Evolutionary conservation across 2,113 vertebrate genomes (phyloP).

Genomic region (Epinephelus cyanopodus): DNA sequence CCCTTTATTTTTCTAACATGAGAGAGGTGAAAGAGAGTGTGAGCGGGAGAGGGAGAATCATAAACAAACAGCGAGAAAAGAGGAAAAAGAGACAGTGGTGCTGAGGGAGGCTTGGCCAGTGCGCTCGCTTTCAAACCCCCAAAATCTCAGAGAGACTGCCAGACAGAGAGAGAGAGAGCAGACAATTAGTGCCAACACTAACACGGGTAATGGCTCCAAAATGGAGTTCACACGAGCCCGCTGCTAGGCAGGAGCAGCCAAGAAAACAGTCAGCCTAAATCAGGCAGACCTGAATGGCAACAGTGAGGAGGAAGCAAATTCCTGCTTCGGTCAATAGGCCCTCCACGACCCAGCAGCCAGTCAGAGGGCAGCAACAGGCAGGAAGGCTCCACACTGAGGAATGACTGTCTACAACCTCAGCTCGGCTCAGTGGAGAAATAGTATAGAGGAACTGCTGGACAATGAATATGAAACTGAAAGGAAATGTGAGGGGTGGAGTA

Average conservation of each 20-base stretch:
- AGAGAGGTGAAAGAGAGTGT: conserved; percentile 66
- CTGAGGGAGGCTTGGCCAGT: conserved; percentile 59
- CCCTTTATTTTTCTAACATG: conserved; percentile 66
- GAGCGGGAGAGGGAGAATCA: conserved; percentile 46
- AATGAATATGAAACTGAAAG: conserved; percentile 72
- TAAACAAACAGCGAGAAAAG: conserved; percentile 68
- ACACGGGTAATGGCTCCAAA: conserved; percentile 81
- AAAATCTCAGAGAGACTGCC: conserved; percentile 68
- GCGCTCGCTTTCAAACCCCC: conserved; percentile 58
- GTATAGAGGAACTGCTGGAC: conserved; percentile 48
- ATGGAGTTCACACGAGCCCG: conserved; percentile 79
- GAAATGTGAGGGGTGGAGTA: conserved; percentile 62
- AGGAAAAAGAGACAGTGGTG: conserved; percentile 67
- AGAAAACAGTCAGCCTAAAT: conserved; percentile 76
- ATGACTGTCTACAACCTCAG: conserved; percentile 59
- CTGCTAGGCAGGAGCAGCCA: conserved; percentile 67
- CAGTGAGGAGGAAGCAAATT: conserved; percentile 71
- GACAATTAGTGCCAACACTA: conserved; percentile 84
- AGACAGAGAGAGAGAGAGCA: conserved; percentile 68
- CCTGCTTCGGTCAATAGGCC: conserved; percentile 69
- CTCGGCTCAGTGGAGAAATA: conserved; percentile 46
- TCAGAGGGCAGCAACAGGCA: conserved; percentile 60
- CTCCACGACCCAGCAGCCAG: conserved; percentile 52
- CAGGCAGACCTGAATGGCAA: conserved; percentile 78
- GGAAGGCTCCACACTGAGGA: conserved; percentile 63